Percentiles rank a stretch among this genome's conserved stretches.
phyloP scores from a whole-genome alignment of 2,113 vertebrate genomes.

The Ctenomys sociabilis region DNA sequence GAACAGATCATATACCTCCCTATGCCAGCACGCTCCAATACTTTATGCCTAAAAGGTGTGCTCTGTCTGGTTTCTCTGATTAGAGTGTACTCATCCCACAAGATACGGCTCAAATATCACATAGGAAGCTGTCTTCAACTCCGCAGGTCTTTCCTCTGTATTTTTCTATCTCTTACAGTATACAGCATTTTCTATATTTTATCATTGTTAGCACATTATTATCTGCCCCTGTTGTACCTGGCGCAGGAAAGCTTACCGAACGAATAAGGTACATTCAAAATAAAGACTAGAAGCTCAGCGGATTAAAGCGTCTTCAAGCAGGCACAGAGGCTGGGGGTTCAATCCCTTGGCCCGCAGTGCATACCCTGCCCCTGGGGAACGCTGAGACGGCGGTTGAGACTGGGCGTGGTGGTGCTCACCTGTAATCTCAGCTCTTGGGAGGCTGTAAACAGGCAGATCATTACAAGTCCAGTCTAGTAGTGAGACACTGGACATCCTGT shows the following conservation, averaged over 20 bases:
- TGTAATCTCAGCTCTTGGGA: no score
- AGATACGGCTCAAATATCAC: not conserved
- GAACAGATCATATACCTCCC: rapidly evolving
- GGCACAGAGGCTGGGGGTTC: no score
- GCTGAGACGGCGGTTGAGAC: no score
- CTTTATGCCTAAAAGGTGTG: not conserved
- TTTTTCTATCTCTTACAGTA: not conserved
- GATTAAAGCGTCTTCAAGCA: no score
- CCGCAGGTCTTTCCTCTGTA: not conserved
- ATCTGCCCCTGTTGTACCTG: not conserved
- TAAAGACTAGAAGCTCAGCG: not conserved
- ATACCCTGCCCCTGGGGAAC: no score
- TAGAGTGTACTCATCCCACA: not conserved
- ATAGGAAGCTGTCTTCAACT: not conserved
- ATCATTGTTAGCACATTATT: not conserved
- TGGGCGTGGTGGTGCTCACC: no score
- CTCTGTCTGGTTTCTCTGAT: not conserved
- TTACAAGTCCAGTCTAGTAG: no score
- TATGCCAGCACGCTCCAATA: no score
- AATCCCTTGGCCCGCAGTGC: no score
- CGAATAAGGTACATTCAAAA: conserved; percentile 2
- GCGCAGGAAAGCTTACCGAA: not conserved
- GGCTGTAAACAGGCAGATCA: no score
- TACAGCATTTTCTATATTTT: not conserved
- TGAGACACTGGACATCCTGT: no score